Evolutionary conservation across 92 coral and sea anemone species (phyloP), one percentile per base, ranked within the genome.

Genomic region (Isaurus tuberculatus): DNA sequence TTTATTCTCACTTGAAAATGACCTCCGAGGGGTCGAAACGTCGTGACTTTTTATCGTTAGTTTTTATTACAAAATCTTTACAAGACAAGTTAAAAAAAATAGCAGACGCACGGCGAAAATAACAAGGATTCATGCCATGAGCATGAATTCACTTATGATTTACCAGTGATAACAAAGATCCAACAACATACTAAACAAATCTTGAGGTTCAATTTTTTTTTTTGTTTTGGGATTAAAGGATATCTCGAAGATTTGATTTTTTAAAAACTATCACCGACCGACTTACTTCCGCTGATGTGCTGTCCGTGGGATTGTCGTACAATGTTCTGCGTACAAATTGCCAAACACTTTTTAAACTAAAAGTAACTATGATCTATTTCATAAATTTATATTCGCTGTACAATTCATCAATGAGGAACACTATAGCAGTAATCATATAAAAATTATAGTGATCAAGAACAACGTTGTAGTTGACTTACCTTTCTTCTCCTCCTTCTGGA

Each of bases 161-260:
- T 70, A 70, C n/a, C 7, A 70, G 55, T 70, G 75, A 70, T 70
- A 40, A 72, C 10, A 72, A 72, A 72, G 61, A 0, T 72, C 78
- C 23, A 23, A 72, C 60, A 72, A 72, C 0, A 70, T 70, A 70
- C 33, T 70, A 70, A 70, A 70, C 75, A 70, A 70, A 70, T 5
- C 33, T 40, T 40, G 75, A 70, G 75, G 75, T 37, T 70, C 19
- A 33, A 70, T 20, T 4, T 71, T 0, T 71, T 0, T 42, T 68
- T 71, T 71, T 33, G 77, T 36, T 23, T 71, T 36, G 53, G 77
- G 58, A 36, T 71, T 0, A 43, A 71, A 71, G n/a, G 53, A 71
- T 71, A 36, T 57, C 40, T 36, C 34, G 77, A 71, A 71, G 77
- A 11, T 71, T 71, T 43, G 77, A 71, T 71, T 71, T 71, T 71